Conservation (phyloP, 2,113 vertebrate species). For the Aptenodytes forsteri region DNA sequence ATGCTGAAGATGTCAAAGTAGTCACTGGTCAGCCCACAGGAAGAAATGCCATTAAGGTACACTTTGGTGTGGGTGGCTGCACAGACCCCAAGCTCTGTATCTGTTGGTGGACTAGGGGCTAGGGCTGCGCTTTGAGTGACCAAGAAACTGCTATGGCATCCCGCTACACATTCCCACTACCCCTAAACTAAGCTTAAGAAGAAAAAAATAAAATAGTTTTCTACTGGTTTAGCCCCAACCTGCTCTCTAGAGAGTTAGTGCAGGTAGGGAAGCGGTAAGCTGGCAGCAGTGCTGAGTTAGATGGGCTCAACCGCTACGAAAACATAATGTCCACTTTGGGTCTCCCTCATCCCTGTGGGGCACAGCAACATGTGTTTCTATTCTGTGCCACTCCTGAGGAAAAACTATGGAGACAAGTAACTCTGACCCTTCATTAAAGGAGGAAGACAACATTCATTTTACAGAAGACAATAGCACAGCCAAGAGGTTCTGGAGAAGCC, state of each 20-base stretch:
- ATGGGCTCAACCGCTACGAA: not conserved
- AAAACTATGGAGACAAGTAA: not conserved
- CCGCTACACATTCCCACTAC: not conserved
- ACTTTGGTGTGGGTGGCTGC: not conserved
- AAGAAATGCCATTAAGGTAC: not conserved
- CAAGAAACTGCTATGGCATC: not conserved
- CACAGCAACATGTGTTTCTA: not conserved
- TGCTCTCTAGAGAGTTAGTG: not conserved
- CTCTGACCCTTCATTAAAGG: not conserved
- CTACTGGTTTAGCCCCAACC: not conserved
- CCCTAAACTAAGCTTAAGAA: not conserved
- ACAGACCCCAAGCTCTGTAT: rapidly evolving
- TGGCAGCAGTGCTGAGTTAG: not conserved
- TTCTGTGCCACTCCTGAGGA: not conserved
- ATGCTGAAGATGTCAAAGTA: not conserved
- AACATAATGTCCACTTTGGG: not conserved
- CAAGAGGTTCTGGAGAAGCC: not conserved
- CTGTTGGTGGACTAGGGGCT: not conserved
- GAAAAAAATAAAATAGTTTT: not conserved
- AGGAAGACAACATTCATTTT: not conserved
- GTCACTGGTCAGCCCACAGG: not conserved
- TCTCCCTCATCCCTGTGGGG: not conserved
- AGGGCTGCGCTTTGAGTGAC: not conserved
- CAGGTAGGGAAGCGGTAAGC: not conserved
- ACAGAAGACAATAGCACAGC: not conserved